These are phyloP conservation scores for Scarus forsteni DNA, from an alignment of 2,797 vertebrate species.

Conservation along the genomic window DNA sequence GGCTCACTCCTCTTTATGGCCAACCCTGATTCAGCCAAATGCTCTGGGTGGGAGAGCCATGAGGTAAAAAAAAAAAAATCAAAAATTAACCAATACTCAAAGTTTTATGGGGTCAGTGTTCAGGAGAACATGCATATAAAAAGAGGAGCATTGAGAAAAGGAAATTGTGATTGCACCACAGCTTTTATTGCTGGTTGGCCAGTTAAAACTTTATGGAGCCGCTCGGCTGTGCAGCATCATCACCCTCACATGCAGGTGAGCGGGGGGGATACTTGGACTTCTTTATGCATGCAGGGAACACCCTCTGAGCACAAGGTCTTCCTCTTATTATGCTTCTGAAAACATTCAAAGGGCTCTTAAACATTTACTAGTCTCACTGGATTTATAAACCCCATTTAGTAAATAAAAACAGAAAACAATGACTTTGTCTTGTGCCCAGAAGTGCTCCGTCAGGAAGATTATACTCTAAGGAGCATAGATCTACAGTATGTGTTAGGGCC, in stretches of 20 bases:
- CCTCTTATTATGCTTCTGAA: constrained; percentile 2
- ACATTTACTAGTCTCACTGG: too few species aligned
- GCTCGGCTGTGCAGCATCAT: constrained; percentile 47
- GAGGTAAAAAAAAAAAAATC: constrained; percentile 51
- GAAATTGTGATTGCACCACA: constrained; percentile 66
- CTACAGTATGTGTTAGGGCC: too few species aligned
- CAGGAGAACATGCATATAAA: constrained; percentile 59
- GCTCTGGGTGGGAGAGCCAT: constrained; percentile 24
- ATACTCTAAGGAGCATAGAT: too few species aligned
- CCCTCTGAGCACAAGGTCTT: background rate
- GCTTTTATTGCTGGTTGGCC: constrained; percentile 64
- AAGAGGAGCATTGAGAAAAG: constrained; percentile 61
- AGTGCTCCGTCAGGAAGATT: too few species aligned
- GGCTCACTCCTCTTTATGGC: constrained; percentile 63
- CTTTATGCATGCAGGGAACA: constrained; percentile 2
- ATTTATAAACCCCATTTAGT: too few species aligned
- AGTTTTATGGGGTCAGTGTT: constrained; percentile 84
- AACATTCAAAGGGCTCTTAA: background rate
- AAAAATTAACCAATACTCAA: constrained; percentile 80
- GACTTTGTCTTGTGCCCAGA: too few species aligned
- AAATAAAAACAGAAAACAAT: too few species aligned
- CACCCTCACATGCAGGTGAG: constrained; percentile 3
- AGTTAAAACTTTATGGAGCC: constrained; percentile 81
- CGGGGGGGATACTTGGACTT: constrained; percentile 23
- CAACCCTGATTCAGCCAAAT: background rate